These are phyloP conservation scores for Lophura nycthemera DNA, from an alignment of 2,113 vertebrate genomes.

Conservation along the genomic window DNA sequence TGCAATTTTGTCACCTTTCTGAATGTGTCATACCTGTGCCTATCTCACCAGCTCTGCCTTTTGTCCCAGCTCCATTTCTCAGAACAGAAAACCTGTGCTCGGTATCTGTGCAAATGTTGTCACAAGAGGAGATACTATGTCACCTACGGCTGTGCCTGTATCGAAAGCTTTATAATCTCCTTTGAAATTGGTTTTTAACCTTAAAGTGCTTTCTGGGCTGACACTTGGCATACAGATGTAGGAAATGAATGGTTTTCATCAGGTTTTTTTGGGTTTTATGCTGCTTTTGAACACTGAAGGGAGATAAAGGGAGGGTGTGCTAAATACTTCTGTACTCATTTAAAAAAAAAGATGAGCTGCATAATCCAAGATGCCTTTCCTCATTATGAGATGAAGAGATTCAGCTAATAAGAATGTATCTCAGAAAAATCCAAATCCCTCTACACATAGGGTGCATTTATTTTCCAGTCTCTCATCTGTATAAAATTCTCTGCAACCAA, in stretches of 20 bases:
- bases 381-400: not conserved
- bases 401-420: accelerated
- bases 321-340: not conserved
- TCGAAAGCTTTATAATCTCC: not conserved
- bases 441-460: not conserved
- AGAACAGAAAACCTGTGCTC: not conserved
- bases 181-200: not conserved
- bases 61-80: not conserved
- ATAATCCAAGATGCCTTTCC: accelerated
- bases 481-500: not conserved
- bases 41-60: not conserved
- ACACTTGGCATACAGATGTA: not conserved
- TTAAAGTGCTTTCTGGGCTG: not conserved
- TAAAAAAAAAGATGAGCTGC: not conserved
- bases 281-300: not conserved
- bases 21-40: not conserved
- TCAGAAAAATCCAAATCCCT: not conserved
- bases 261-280: not conserved
- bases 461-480: not conserved
- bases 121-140: not conserved
- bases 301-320: accelerated
- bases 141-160: not conserved
- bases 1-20: not conserved
- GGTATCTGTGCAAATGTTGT: not conserved
- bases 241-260: accelerated